Evolutionary conservation across 2,113 vertebrate species (phyloP).

Genomic region (Myotis brandtii): DNA sequence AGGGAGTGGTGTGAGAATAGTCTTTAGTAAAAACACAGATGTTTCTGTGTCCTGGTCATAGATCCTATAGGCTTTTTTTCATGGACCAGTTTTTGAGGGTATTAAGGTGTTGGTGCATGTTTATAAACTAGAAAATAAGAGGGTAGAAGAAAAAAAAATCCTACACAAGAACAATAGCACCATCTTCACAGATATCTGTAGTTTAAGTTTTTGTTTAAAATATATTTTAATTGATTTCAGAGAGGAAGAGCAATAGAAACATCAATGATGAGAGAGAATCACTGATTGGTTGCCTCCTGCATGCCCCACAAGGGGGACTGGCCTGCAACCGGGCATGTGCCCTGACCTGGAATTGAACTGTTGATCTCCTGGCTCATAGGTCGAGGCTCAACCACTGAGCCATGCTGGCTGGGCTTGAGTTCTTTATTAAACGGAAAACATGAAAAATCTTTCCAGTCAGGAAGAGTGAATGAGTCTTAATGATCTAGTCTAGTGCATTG

Average conservation of each 20-base stretch:
- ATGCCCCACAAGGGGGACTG: no score
- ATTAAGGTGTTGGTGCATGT: background rate
- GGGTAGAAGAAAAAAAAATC: background rate
- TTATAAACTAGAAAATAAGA: background rate
- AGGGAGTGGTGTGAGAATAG: background rate
- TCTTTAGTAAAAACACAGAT: background rate
- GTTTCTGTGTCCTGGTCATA: background rate
- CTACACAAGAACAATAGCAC: background rate
- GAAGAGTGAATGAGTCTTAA: background rate
- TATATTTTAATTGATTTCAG: no score
- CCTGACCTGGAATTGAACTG: no score
- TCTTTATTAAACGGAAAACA: constrained; percentile 65
- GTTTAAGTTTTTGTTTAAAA: constrained; percentile 16
- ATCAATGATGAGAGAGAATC: no score
- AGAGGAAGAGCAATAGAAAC: no score
- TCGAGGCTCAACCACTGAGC: no score
- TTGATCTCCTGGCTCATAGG: no score
- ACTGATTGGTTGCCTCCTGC: no score
- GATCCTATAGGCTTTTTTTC: background rate
- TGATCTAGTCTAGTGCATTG: no score
- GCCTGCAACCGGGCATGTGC: no score
- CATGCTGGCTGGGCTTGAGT: background rate
- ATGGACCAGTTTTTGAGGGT: background rate
- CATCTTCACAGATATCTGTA: background rate
- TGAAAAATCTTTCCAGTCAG: background rate